These are phyloP conservation scores for Hoplostethus atlanticus DNA, from an alignment of 2,797 vertebrate species.

Conservation along the genomic window DNA sequence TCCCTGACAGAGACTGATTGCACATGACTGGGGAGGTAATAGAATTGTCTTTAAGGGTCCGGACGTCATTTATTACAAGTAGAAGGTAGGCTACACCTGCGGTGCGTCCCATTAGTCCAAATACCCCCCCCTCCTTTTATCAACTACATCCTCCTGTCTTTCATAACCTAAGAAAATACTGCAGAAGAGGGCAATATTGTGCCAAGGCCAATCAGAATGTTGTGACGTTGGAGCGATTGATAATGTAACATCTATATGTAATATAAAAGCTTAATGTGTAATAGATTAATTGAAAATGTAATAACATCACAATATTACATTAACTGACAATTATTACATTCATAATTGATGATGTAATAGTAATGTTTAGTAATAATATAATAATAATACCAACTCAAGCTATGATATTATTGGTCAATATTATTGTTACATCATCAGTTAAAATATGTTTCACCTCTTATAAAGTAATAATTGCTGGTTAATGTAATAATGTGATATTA, in stretches of 20 bases:
- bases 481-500: neutral
- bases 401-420: no score
- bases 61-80: constrained; percentile 85
- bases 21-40: constrained; percentile 84
- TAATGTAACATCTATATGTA: no score
- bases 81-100: constrained; percentile 79
- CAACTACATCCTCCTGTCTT: constrained; percentile 59
- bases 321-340: no score
- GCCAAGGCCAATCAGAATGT: constrained; percentile 28
- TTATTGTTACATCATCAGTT: no score
- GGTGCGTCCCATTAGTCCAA: constrained; percentile 76
- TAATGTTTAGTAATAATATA: neutral
- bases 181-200: constrained; percentile 30
- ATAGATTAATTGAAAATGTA: no score
- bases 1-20: constrained; percentile 86
- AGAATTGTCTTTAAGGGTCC: constrained; percentile 87
- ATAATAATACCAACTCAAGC: no score
- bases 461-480: neutral
- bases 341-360: neutral
- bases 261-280: no score
- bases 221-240: no score
- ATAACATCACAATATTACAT: no score
- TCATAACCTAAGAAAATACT: constrained; percentile 48
- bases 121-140: constrained; percentile 74
- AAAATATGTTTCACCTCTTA: neutral